Evolutionary conservation across 2,797 vertebrate species (phyloP).

Genomic region (Erpetoichthys calabaricus): DNA sequence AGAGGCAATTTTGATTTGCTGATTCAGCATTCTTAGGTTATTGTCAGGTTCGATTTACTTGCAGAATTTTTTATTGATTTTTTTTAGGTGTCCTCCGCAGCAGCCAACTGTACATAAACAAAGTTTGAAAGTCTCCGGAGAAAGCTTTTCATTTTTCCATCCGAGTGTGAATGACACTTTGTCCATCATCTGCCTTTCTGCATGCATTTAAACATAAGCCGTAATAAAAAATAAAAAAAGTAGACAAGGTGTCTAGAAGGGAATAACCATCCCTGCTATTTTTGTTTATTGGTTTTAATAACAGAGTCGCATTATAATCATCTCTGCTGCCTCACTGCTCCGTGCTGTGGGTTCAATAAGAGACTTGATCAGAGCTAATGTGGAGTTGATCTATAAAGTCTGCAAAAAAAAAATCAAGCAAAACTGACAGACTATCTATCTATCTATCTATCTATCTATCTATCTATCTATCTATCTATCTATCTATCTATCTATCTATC

Average conservation of each 20-base stretch:
- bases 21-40: constrained; percentile 33
- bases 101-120: constrained; percentile 30
- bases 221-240: background rate
- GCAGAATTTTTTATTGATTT: constrained; percentile 46
- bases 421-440: too few relatives aligned
- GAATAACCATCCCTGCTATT: background rate
- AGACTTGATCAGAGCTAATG: too few relatives aligned
- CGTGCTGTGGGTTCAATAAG: too few relatives aligned
- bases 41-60: constrained; percentile 41
- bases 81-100: constrained; percentile 32
- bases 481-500: too few relatives aligned
- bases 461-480: too few relatives aligned
- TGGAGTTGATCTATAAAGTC: too few relatives aligned
- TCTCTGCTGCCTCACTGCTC: too few relatives aligned
- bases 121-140: constrained; percentile 2
- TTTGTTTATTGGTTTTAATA: too few relatives aligned
- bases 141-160: constrained; percentile 1
- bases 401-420: too few relatives aligned
- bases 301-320: too few relatives aligned
- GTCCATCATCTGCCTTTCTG: background rate
- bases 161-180: background rate
- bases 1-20: constrained; percentile 18
- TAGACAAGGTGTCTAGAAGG: background rate
- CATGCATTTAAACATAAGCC: background rate
- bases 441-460: too few relatives aligned